Percentiles rank a stretch among this genome's conserved stretches.
Conservation (phyloP, 64 coral and sea anemone species). For the Porites australiensis region DNA sequence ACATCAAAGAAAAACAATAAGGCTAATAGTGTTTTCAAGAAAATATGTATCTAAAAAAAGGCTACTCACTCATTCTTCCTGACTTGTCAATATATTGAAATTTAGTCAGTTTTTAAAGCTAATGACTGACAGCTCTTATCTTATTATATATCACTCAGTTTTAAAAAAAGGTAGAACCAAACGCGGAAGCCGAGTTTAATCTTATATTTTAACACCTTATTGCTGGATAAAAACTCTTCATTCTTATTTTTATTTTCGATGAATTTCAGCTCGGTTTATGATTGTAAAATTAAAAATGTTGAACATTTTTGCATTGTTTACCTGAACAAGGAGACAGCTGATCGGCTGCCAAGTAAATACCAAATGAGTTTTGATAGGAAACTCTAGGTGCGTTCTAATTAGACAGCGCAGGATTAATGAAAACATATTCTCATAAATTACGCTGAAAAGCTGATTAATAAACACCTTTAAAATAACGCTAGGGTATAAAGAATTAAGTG, state of each 20-base stretch:
- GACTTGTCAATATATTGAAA: neutral
- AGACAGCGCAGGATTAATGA: neutral
- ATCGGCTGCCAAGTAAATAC: neutral
- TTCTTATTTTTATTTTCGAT: no score
- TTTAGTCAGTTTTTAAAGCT: neutral
- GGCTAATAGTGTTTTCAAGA: neutral
- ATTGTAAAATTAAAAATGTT: neutral
- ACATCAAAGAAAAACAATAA: neutral
- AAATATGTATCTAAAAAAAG: neutral
- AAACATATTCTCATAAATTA: conserved; percentile 6
- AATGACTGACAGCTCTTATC: neutral
- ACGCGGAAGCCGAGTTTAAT: neutral
- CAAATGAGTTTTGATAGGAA: neutral
- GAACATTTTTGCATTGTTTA: neutral
- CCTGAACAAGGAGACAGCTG: neutral
- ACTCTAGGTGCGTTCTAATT: neutral
- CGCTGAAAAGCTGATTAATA: neutral
- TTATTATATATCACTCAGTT: neutral
- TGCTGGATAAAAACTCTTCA: no score
- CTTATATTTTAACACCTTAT: no score
- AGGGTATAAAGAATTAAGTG: neutral
- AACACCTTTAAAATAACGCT: neutral
- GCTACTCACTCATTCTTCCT: neutral
- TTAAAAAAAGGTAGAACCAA: neutral
- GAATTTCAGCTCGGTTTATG: no score